Evolutionary conservation across 2,797 vertebrate species (phyloP).

Genomic region (Apogon talboti): DNA sequence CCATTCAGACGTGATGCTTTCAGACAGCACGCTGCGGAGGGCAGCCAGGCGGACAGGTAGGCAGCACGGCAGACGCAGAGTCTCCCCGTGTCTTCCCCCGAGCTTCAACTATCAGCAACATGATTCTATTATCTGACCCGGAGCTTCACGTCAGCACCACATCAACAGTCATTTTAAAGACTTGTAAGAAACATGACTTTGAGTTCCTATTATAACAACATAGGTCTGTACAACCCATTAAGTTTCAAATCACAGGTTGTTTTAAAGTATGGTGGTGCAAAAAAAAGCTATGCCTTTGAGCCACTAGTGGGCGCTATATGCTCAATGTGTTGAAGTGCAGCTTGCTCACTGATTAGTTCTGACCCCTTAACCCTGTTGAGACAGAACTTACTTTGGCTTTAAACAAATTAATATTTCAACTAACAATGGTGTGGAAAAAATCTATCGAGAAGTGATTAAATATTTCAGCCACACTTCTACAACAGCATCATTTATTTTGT

Average conservation of each 20-base stretch:
- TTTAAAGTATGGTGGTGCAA: constrained; percentile 1
- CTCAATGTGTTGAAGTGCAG: constrained; percentile 28
- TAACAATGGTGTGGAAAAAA: not conserved
- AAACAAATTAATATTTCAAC: not conserved
- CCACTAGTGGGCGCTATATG: constrained; percentile 82
- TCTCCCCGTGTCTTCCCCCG: constrained; percentile 33
- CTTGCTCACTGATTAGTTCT: not conserved
- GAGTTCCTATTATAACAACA: not conserved
- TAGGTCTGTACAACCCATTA: not conserved
- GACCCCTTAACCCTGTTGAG: constrained; percentile 24
- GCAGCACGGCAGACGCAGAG: constrained; percentile 16
- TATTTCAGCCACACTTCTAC: not conserved
- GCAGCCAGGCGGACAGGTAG: constrained; percentile 47
- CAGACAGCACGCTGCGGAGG: constrained; percentile 43
- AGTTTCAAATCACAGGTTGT: not conserved
- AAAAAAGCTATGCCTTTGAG: constrained; percentile 33
- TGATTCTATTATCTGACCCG: constrained; percentile 14
- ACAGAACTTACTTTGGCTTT: not conserved
- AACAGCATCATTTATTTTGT: not conserved
- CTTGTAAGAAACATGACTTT: no score
- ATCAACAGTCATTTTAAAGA: no score
- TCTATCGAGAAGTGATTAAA: not conserved
- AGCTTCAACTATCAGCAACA: constrained; percentile 4
- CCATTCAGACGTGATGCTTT: constrained; percentile 49
- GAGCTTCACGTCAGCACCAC: not conserved